These are phyloP conservation scores for Sterrhoptilus dennistouni DNA, from an alignment of 2,113 vertebrate species.

Conservation along the genomic window DNA sequence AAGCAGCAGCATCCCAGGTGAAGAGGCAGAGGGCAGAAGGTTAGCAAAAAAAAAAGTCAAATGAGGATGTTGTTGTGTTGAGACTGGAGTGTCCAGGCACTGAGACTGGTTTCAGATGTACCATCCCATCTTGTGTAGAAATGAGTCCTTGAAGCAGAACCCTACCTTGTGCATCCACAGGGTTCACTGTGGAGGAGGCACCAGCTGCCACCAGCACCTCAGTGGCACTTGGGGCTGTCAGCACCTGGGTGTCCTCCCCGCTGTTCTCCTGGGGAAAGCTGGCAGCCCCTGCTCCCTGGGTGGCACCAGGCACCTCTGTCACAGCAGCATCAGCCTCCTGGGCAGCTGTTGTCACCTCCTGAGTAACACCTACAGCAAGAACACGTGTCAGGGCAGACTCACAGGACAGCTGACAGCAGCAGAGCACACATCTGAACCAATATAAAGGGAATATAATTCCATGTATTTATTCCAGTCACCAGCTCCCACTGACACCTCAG, in stretches of 20 bases:
- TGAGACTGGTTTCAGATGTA: background rate
- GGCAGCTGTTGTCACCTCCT: conserved; percentile 30
- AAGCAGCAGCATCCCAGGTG: background rate
- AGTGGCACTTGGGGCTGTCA: background rate
- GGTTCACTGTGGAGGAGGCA: background rate
- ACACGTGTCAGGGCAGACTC: background rate
- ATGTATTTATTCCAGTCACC: background rate
- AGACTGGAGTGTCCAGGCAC: background rate
- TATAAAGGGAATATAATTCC: background rate
- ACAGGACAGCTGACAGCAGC: background rate
- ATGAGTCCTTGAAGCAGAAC: background rate
- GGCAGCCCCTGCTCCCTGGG: background rate
- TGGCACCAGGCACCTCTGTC: background rate
- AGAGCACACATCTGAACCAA: background rate
- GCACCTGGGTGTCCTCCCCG: background rate
- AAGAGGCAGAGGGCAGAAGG: background rate
- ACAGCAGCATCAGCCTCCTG: conserved; percentile 24
- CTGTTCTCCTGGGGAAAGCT: background rate
- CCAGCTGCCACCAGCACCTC: background rate
- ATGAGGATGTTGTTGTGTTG: too few species aligned
- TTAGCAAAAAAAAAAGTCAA: background rate
- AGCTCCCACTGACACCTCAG: background rate
- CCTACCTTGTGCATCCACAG: conserved; percentile 48
- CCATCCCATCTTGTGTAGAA: background rate
- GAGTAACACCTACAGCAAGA: conserved; percentile 39